Evolutionary conservation across 2,113 vertebrate species (phyloP), one percentile per base, ranked within the genome.

Genomic region (Peucedramus taeniatus): DNA sequence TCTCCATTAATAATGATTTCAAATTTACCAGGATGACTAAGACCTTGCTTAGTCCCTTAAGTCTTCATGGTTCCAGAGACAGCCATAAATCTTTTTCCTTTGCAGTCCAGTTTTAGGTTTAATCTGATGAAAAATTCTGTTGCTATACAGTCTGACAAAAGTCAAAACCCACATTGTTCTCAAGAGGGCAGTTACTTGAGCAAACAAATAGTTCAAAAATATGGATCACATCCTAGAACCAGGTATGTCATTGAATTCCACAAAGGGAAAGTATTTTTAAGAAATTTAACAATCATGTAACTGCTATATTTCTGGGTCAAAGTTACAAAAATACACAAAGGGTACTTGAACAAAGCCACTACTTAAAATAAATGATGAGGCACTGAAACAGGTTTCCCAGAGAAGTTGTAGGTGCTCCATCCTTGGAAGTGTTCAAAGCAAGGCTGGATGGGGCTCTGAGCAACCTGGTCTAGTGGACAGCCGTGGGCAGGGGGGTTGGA

Each of bases 1-100:
- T 76, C 44, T 85, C 70, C 71, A 49, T 72, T 94, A 91, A 79
- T 83, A 91, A 83, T 72, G 49, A 85, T 94, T 95, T 93, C 53
- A 91, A 9, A 88, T 87, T 91, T 90, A 88, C 33, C 20, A 42
- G 49, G 31, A 47, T 64, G 57, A 71, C 47, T 63, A 79, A 94
- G 53, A 88, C 70, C 78, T 95, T 92, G 45, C 31, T 90, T 53
- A 93, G 65, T 72, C 65, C 35, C 53, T 85, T 75, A 82, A 76
- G 57, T 83, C 44, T 83, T 91, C 51, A 75, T 26, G 20, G 44
- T 56, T 94, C 20, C 49, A 64, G 69, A 74, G 15, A 79, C 10
- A 84, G 35, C 11, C 65, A 94, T 89, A 87, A 89, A 89, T 87
- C 30, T 56, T 94, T 69, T 83, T 39, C 23, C 14, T 33, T 94